Evolutionary conservation across 2,888 invertebrate genomes (phyloP).

Genomic region (Epinotia ramella): DNA sequence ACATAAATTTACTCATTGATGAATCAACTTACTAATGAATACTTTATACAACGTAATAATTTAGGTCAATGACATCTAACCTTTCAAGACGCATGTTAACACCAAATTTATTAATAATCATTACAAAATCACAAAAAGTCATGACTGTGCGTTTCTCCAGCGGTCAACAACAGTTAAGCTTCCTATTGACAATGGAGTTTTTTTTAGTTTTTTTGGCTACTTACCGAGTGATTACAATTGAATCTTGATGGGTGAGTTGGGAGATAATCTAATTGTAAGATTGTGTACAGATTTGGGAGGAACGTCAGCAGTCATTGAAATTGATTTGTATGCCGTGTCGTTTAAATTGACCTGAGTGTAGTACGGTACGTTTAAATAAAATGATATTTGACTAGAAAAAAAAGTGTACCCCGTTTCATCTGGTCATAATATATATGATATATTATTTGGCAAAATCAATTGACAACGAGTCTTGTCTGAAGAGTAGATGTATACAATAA

Average conservation of each 20-base stretch:
- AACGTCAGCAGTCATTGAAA: slow-evolving; percentile 37
- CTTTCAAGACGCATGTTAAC: slow-evolving; percentile 27
- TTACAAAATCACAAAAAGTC: slow-evolving; percentile 26
- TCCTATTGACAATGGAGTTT: slow-evolving; percentile 60
- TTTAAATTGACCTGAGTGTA: too few species aligned
- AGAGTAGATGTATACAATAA: too few species aligned
- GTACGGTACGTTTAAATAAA: too few species aligned
- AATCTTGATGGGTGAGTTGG: slow-evolving; percentile 64
- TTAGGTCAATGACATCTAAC: slow-evolving; percentile 20
- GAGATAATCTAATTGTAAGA: slow-evolving; percentile 79
- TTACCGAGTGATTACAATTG: slow-evolving; percentile 63
- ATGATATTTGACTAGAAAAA: too few species aligned
- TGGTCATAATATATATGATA: too few species aligned
- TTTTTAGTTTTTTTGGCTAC: slow-evolving; percentile 62
- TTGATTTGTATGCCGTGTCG: slow-evolving; percentile 6
- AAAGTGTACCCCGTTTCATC: too few species aligned
- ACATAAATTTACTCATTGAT: neutral
- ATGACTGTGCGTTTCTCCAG: slow-evolving; percentile 47
- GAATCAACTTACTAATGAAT: neutral
- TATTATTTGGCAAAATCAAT: too few species aligned
- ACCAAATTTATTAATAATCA: slow-evolving; percentile 40
- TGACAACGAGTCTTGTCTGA: too few species aligned
- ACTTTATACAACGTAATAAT: slow-evolving; percentile 7
- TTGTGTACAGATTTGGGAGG: slow-evolving; percentile 64
- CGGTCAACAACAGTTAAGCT: slow-evolving; percentile 62